Percentiles rank a stretch among this genome's conserved stretches.
phyloP scores from a whole-genome alignment of 2,113 vertebrate species.

The Dicaeum eximium region DNA sequence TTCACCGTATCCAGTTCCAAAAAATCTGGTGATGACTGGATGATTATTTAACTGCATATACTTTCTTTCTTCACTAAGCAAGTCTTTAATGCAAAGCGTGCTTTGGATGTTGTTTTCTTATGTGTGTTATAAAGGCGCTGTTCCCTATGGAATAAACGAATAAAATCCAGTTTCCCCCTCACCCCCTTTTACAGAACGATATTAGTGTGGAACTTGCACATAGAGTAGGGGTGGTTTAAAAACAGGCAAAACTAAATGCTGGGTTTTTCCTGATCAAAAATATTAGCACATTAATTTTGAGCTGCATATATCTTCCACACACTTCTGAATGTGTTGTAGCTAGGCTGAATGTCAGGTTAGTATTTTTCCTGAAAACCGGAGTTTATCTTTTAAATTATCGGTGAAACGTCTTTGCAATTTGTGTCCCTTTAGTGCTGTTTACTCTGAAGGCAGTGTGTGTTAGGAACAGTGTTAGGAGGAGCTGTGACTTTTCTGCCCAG shows the following conservation, averaged over 20 bases:
- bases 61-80: not conserved
- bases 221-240: not conserved
- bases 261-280: not conserved
- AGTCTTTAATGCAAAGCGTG: accelerated
- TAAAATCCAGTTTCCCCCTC: not conserved
- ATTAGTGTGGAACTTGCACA: not conserved
- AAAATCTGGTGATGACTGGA: accelerated
- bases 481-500: not conserved
- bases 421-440: not conserved
- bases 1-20: not conserved
- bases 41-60: not conserved
- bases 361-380: not conserved
- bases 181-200: accelerated
- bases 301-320: accelerated
- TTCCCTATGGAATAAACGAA: not conserved
- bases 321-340: not conserved
- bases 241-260: not conserved
- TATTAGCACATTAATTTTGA: not conserved
- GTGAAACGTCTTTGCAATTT: accelerated
- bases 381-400: not conserved
- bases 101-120: not conserved
- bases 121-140: not conserved
- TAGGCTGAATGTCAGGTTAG: not conserved
- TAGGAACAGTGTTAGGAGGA: not conserved
- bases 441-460: not conserved